Evolutionary conservation across 2,113 vertebrate genomes (phyloP).

Genomic region (Guaruba guarouba): DNA sequence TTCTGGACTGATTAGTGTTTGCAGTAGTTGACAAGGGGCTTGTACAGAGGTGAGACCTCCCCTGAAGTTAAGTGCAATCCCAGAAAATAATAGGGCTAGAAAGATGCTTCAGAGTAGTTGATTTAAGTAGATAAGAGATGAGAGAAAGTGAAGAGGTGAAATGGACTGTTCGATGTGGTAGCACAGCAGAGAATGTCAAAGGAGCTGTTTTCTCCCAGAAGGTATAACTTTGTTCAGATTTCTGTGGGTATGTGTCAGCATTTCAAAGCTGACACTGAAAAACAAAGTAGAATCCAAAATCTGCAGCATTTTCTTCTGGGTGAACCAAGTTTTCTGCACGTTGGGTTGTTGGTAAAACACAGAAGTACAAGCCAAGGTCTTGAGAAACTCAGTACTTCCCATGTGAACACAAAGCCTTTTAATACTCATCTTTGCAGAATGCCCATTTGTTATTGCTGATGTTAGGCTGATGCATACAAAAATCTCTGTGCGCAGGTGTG

Average conservation of each 20-base stretch:
- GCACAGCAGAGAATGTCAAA: not conserved
- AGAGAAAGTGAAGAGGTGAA: not conserved
- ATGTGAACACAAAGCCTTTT: not conserved
- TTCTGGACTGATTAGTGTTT: not conserved
- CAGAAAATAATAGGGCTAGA: not conserved
- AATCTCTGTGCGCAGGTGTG: not conserved
- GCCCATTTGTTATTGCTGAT: not conserved
- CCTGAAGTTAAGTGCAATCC: not conserved
- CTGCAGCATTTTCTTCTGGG: not conserved
- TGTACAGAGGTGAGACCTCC: not conserved
- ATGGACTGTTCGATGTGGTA: not conserved
- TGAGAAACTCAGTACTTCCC: rapidly evolving
- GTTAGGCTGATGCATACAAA: not conserved
- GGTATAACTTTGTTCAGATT: not conserved
- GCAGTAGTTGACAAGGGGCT: not conserved
- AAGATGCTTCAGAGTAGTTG: not conserved
- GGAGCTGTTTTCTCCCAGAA: not conserved
- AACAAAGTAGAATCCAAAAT: not conserved
- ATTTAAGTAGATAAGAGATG: not conserved
- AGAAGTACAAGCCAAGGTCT: not conserved
- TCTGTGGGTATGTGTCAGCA: not conserved
- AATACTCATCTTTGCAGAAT: not conserved
- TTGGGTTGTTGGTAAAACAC: not conserved
- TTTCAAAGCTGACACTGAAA: not conserved
- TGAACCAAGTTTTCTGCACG: not conserved